Percentiles rank a stretch among this genome's conserved stretches.
phyloP scores from a whole-genome alignment of 1,140 invertebrate species.

The Oncopodura yosiiana region DNA sequence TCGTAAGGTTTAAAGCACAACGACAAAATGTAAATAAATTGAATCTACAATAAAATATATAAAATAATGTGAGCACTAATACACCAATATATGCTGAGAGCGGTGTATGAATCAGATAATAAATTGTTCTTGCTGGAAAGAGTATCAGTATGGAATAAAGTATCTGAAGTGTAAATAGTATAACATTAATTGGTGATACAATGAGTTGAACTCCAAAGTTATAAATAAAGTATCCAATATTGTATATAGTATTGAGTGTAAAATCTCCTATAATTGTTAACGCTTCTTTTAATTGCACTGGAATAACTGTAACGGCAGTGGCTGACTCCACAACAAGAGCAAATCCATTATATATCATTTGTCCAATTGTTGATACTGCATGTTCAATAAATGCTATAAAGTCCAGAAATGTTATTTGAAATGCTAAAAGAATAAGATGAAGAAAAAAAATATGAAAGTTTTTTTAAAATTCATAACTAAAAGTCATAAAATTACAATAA shows the following conservation, averaged over 20 bases:
- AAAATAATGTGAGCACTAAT: conserved; percentile 5
- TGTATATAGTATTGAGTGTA: not conserved
- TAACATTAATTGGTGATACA: conserved; percentile 6
- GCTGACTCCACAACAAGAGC: not conserved
- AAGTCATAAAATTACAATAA: not conserved
- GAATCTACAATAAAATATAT: conserved; percentile 8
- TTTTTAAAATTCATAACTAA: not conserved
- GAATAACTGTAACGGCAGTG: conserved; percentile 9
- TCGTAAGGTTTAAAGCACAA: not conserved
- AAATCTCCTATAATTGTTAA: conserved; percentile 26
- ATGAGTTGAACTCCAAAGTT: conserved; percentile 9
- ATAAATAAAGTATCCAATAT: not conserved
- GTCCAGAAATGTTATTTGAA: conserved; percentile 2
- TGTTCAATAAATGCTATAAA: not conserved
- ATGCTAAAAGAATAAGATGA: not conserved
- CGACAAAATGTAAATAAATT: not conserved
- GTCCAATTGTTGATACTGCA: not conserved
- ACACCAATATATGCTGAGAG: conserved; percentile 15
- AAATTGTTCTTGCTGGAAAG: conserved; percentile 10
- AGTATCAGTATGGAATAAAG: not conserved
- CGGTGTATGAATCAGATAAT: conserved; percentile 6
- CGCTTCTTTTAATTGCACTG: conserved; percentile 14
- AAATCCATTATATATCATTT: not conserved
- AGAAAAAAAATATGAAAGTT: not conserved
- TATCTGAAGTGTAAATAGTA: not conserved